A percentile compares a stretch with the other conserved stretches of the same genome.
Evolutionary conservation across 2,797 vertebrate genomes (phyloP).

Genomic region (Enteromius unitaeniatus): DNA sequence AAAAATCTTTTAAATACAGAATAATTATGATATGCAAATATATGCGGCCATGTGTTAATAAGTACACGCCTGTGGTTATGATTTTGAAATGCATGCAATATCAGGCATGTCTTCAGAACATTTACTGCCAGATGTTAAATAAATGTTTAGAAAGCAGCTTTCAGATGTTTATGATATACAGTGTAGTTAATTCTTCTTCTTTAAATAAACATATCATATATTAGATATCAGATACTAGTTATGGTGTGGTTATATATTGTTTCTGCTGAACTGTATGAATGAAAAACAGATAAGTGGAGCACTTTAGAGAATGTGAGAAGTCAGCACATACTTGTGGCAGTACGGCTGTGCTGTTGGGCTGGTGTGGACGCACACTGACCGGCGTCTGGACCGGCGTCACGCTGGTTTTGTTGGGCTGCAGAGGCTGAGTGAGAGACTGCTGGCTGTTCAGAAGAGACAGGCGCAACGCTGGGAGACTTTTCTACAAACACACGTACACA

Average conservation of each 20-base stretch:
- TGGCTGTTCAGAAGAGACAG: slow-evolving; percentile 87
- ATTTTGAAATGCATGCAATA: not conserved
- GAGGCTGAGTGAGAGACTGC: slow-evolving; percentile 80
- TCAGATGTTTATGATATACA: not conserved
- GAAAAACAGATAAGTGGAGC: not conserved
- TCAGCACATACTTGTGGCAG: slow-evolving; percentile 65
- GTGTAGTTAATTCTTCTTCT: not conserved
- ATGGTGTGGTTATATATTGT: not conserved
- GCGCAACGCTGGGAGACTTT: slow-evolving; percentile 88
- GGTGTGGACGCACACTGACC: slow-evolving; percentile 66
- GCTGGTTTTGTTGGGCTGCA: slow-evolving; percentile 78
- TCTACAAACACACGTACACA: slow-evolving; percentile 72
- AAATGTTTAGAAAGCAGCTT: not conserved
- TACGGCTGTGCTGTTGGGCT: slow-evolving; percentile 83
- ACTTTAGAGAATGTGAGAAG: not conserved
- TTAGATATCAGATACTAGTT: not conserved
- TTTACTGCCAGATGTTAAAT: not conserved
- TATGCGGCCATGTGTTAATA: not conserved
- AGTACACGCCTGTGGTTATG: not conserved
- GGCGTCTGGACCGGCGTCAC: slow-evolving; percentile 68
- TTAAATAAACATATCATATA: not conserved
- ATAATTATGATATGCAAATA: not conserved
- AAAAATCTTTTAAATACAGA: not conserved
- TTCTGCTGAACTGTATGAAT: not conserved
- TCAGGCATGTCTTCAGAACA: not conserved